These are phyloP conservation scores for Steatocranus sp. DNA, from an alignment of 2,797 vertebrate species.

Conservation along the genomic window DNA sequence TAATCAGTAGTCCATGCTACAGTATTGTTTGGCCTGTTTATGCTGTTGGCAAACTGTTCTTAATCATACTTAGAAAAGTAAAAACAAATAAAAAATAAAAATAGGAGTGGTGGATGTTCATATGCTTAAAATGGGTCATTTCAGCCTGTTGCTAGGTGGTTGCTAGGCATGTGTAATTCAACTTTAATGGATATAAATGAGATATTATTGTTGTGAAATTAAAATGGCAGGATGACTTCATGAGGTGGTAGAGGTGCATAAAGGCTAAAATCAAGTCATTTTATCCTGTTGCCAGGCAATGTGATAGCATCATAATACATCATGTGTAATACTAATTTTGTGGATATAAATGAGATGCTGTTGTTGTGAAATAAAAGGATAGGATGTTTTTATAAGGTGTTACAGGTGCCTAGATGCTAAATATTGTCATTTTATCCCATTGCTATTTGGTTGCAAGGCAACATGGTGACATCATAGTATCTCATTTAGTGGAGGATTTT, in stretches of 20 bases:
- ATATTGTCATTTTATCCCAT: not conserved
- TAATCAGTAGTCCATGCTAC: not conserved
- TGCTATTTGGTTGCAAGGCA: not conserved
- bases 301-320: not conserved
- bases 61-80: not conserved
- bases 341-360: not conserved
- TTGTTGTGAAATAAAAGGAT: not conserved
- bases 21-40: not conserved
- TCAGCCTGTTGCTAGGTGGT: not conserved
- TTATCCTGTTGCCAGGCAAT: not conserved
- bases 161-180: not conserved
- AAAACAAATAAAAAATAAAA: not conserved
- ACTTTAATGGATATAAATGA: not conserved
- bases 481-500: not conserved
- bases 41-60: not conserved
- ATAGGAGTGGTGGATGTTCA: not conserved
- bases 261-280: not conserved
- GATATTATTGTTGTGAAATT: not conserved
- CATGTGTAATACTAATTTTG: not conserved
- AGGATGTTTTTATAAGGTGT: not conserved
- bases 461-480: not conserved
- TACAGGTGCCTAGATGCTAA: not conserved
- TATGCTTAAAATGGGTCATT: not conserved
- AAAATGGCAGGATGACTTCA: not conserved
- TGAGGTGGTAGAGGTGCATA: not conserved